Conservation (phyloP, 2,888 invertebrate genomes). For the Conops quadrifasciatus region DNA sequence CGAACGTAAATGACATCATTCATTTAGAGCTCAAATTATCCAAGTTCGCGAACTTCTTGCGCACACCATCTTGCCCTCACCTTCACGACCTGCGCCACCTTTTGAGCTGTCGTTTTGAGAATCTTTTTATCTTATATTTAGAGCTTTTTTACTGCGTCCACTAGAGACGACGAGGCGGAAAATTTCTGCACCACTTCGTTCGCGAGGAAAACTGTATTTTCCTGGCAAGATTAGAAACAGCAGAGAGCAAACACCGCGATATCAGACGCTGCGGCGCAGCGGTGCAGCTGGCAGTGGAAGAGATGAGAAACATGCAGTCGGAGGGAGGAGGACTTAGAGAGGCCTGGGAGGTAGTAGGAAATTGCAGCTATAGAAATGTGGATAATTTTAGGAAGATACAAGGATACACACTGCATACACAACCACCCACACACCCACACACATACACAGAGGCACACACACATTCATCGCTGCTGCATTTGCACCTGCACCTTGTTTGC, state of each 20-base stretch:
- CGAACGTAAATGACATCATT: too few relatives aligned
- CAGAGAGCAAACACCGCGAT: conserved; percentile 15
- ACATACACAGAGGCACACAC: neutral
- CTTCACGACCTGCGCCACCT: neutral
- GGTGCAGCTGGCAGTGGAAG: neutral
- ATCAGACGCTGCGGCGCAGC: neutral
- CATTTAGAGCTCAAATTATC: too few relatives aligned
- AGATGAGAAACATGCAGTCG: neutral
- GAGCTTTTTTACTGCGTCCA: too few relatives aligned
- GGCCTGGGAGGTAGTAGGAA: neutral
- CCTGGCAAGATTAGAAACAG: conserved; percentile 12
- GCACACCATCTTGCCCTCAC: neutral
- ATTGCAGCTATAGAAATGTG: conserved; percentile 10
- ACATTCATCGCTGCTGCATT: too few relatives aligned
- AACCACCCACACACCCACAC: neutral
- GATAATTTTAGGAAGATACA: conserved; percentile 14
- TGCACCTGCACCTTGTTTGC: neutral
- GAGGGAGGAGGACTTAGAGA: neutral
- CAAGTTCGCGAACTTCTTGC: too few relatives aligned
- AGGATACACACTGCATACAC: neutral
- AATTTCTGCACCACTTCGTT: conserved; percentile 18
- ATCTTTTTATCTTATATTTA: neutral
- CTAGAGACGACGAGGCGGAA: conserved; percentile 4
- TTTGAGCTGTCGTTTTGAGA: neutral
- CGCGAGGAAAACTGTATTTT: neutral